Evolutionary conservation across 2,888 invertebrate genomes (phyloP).

Genomic region (Drosophila hamatofila): DNA sequence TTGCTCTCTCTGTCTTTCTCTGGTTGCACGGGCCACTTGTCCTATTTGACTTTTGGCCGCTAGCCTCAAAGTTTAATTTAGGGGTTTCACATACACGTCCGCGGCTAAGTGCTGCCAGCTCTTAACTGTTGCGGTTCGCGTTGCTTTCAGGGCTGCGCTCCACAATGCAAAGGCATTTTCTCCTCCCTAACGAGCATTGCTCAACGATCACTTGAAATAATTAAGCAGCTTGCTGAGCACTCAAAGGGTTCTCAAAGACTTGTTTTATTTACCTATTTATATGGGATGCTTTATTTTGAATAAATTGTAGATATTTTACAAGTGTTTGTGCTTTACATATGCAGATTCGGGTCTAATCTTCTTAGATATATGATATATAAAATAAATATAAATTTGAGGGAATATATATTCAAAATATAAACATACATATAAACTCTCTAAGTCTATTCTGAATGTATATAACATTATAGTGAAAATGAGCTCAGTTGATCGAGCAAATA

Average conservation of each 20-base stretch:
- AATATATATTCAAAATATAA: too few species aligned
- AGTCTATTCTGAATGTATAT: too few species aligned
- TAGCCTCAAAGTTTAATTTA: slow-evolving; percentile 67
- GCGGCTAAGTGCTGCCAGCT: slow-evolving; percentile 41
- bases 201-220: slow-evolving; percentile 2
- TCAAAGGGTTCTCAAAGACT: neutral
- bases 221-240: neutral
- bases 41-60: slow-evolving; percentile 48
- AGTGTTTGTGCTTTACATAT: too few species aligned
- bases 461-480: too few species aligned
- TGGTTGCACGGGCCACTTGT: slow-evolving; percentile 22
- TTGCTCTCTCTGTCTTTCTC: neutral
- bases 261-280: neutral
- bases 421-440: too few species aligned
- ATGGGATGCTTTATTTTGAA: too few species aligned
- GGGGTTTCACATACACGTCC: slow-evolving; percentile 56
- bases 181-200: neutral
- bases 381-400: too few species aligned
- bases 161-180: neutral
- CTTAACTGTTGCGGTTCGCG: slow-evolving; percentile 40
- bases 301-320: too few species aligned
- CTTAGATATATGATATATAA: too few species aligned
- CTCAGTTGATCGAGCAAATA: too few species aligned
- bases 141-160: slow-evolving; percentile 4
- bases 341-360: too few species aligned